Base-by-base conservation (phyloP, 1,140 invertebrate genomes). In the Apis dorsata region DNA sequence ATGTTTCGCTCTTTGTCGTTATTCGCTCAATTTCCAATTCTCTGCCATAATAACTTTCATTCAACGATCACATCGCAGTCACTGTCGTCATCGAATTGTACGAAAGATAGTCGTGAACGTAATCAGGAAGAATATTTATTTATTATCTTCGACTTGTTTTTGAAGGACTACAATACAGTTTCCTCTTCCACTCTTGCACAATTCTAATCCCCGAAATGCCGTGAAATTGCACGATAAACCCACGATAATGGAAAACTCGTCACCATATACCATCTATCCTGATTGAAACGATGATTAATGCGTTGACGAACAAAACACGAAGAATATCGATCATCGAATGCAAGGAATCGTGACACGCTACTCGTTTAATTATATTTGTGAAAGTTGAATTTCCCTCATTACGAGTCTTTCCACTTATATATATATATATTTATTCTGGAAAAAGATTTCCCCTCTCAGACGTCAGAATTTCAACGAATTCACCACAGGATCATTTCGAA, bases 171-270 rank as follows among this genome's bases (percentile, higher is more conserved):
- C 76, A 59, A 28, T 55, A 44, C 17, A n/a, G 44, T 66, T 55
- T 63, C 28, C 66, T 66, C 57, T 79, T 71, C 76, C 81, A 59
- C 66, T 66, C 57, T 79, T 71, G 68, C 81, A 59, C 68, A 71
- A 83, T 55, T 53, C 76, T 83, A 83, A 83, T 83, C 81, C 81
- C 66, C 34, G 28, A 34, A 34, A 34, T 28, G 51, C 59, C 75
- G 65, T 79, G 76, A 83, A 83, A 83, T 83, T 79, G 76, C 57
- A 79, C 59, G 66, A 79, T 79, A 66, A 55, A 57, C 72, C 79
- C 63, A 76, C 79, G 72, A 34, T 21, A 24, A 63, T 34, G 63
- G 66, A 76, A 59, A 76, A 34, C 53, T 59, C 62, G 15, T 59
- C 34, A 72, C 68, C 24, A 4, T 19, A 44, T 24, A 24, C 49